These are phyloP conservation scores for Thysanoteuthis rhombus DNA, from an alignment of 2,888 invertebrate species.

Conservation along the genomic window DNA sequence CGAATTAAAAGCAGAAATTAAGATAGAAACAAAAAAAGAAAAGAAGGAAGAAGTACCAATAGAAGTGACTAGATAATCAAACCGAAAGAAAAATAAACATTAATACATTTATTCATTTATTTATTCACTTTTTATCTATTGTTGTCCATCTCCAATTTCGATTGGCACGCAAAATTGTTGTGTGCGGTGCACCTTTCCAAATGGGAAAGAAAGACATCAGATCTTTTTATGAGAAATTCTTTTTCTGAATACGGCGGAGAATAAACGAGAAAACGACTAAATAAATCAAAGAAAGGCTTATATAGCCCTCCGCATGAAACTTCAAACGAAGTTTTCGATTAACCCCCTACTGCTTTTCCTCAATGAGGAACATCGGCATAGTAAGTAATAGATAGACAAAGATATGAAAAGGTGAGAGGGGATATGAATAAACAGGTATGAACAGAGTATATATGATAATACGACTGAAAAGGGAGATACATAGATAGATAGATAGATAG, in stretches of 20 bases:
- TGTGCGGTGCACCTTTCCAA: background rate
- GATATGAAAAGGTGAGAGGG: too few relatives aligned
- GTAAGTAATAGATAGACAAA: too few relatives aligned
- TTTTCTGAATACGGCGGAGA: background rate
- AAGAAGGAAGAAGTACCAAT: background rate
- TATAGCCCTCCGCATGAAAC: background rate
- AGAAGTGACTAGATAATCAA: background rate
- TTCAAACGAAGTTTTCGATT: background rate
- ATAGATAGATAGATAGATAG: too few relatives aligned
- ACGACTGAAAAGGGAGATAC: too few relatives aligned
- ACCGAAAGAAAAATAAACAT: background rate
- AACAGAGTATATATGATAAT: too few relatives aligned
- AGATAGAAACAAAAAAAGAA: background rate
- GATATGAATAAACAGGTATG: too few relatives aligned
- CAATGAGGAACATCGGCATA: background rate
- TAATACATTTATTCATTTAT: too few relatives aligned
- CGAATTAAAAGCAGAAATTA: background rate
- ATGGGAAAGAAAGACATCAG: background rate
- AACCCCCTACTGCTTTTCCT: background rate
- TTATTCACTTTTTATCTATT: background rate
- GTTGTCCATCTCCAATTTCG: background rate
- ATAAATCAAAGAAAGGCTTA: background rate
- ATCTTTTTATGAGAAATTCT: background rate
- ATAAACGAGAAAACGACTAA: background rate
- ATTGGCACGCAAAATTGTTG: background rate